phyloP scores from a whole-genome alignment of 2,113 vertebrate species.

The Leucosticte australis region DNA sequence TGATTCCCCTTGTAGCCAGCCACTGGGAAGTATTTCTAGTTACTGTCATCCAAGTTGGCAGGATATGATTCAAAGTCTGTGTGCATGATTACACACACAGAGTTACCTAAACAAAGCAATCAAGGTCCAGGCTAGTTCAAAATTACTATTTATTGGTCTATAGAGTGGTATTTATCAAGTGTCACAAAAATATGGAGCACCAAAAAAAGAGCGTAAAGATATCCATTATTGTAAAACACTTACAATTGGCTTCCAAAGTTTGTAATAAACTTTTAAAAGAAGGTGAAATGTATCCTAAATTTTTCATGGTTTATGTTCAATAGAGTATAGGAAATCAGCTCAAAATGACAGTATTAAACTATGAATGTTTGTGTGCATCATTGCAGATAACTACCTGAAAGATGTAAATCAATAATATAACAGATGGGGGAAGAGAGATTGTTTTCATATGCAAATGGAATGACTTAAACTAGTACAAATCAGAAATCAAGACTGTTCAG shows the following conservation, averaged over 20 bases:
- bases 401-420: conserved; percentile 56
- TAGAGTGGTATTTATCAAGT: background rate
- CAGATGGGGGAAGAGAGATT: conserved; percentile 49
- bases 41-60: background rate
- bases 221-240: background rate
- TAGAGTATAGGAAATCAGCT: conserved; percentile 32
- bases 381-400: conserved; percentile 54
- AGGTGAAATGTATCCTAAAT: background rate
- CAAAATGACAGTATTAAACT: conserved; percentile 43
- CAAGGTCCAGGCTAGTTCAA: background rate
- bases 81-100: background rate
- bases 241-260: background rate
- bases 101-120: conserved; percentile 37
- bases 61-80: background rate
- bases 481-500: background rate
- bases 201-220: background rate
- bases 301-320: conserved; percentile 42
- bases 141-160: background rate
- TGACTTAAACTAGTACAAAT: conserved; percentile 40
- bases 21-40: background rate
- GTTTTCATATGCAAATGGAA: conserved; percentile 60
- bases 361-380: conserved; percentile 31
- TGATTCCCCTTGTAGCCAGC: background rate
- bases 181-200: background rate
- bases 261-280: conserved; percentile 20